A percentile compares a stretch with the other conserved stretches of the same genome.
Evolutionary conservation across 2,113 vertebrate species (phyloP).

Genomic region (Numenius arquata): DNA sequence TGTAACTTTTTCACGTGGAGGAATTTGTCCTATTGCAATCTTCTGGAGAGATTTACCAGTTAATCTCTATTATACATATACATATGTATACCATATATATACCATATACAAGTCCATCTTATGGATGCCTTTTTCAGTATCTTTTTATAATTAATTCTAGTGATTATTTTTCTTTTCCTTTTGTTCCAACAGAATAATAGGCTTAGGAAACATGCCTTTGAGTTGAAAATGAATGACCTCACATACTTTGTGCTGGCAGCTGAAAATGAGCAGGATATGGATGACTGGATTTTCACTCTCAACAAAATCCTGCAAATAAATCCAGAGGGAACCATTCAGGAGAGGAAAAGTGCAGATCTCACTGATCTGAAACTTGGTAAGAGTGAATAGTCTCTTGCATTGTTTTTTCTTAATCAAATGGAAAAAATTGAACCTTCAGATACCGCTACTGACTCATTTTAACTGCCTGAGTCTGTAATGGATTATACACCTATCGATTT

Average conservation of each 20-base stretch:
- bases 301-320: constrained; percentile 96
- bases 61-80: too few relatives aligned
- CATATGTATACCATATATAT: too few relatives aligned
- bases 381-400: not conserved
- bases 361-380: constrained; percentile 89
- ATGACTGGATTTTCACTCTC: constrained; percentile 95
- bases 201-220: constrained; percentile 94
- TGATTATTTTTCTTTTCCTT: not conserved
- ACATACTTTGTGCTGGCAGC: constrained; percentile 98
- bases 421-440: not conserved
- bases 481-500: not conserved
- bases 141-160: not conserved
- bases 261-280: constrained; percentile 97
- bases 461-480: not conserved
- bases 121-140: not conserved
- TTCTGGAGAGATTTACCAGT: not conserved
- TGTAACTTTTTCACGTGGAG: not conserved
- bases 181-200: constrained; percentile 81
- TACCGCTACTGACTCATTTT: not conserved
- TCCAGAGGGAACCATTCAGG: constrained; percentile 84
- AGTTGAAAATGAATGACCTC: constrained; percentile 98
- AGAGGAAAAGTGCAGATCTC: constrained; percentile 90
- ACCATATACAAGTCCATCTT: not conserved
- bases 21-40: not conserved
- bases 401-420: not conserved